phyloP scores from a whole-genome alignment of 1,140 invertebrate genomes.

The Drosophila athabasca region DNA sequence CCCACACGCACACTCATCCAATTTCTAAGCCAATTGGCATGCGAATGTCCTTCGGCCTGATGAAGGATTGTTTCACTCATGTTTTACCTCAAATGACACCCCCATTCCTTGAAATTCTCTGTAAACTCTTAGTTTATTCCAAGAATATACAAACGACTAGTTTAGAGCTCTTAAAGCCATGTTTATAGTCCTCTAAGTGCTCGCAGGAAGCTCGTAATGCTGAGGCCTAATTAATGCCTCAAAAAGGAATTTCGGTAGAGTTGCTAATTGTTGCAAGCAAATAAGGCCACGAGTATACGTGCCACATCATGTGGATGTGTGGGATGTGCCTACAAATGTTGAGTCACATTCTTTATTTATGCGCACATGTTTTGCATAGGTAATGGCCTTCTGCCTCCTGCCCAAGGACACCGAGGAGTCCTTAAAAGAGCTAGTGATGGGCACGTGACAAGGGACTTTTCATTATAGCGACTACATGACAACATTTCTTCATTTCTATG shows the following conservation, averaged over 20 bases:
- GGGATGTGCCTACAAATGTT: constrained; percentile 1
- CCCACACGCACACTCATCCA: constrained; percentile 87
- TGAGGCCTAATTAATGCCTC: constrained; percentile 31
- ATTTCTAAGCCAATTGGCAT: constrained; percentile 85
- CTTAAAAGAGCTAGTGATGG: constrained; percentile 58
- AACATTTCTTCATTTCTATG: too few species aligned
- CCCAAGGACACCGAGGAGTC: constrained; percentile 37
- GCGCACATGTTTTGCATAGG: constrained; percentile 76
- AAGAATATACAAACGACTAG: not conserved
- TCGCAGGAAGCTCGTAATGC: constrained; percentile 35
- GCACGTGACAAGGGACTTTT: constrained; percentile 54
- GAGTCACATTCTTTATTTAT: constrained; percentile 75
- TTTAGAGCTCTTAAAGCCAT: constrained; percentile 1
- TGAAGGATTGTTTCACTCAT: not conserved
- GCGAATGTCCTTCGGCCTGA: constrained; percentile 38
- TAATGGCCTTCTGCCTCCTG: constrained; percentile 40
- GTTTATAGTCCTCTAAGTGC: constrained; percentile 36
- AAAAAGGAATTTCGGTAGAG: constrained; percentile 32
- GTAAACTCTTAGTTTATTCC: not conserved
- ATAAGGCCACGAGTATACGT: constrained; percentile 25
- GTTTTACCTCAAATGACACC: not conserved
- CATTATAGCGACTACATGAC: not conserved
- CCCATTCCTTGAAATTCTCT: too few species aligned
- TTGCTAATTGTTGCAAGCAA: constrained; percentile 39
- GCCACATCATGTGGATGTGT: not conserved